Percentiles rank a stretch among this genome's conserved stretches.
Conservation (phyloP, 2,888 invertebrate species). For the Eupithecia inturbata region DNA sequence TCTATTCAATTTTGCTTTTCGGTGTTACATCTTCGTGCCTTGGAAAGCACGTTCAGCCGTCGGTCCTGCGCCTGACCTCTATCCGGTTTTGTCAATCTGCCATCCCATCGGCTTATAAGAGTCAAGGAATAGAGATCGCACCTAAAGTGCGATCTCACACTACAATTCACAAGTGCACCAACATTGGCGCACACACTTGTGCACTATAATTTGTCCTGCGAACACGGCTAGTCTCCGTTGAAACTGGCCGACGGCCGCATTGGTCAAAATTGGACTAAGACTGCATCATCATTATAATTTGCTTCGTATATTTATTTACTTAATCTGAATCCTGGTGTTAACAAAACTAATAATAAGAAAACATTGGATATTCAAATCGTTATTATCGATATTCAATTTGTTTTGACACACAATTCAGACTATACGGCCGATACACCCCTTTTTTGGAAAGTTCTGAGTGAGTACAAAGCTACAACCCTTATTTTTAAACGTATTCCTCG, state of each 20-base stretch:
- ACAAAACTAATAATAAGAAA: not conserved
- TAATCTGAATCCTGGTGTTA: not conserved
- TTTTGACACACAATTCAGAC: too few species aligned
- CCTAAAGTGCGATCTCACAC: too few species aligned
- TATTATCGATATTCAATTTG: too few species aligned
- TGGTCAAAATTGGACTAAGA: not conserved
- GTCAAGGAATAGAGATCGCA: not conserved
- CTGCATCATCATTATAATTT: not conserved
- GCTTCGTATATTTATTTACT: not conserved
- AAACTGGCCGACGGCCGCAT: not conserved
- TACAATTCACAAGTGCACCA: too few species aligned
- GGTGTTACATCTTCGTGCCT: not conserved
- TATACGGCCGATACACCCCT: too few species aligned
- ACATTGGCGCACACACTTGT: not conserved
- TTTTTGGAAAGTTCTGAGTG: too few species aligned
- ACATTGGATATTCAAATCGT: not conserved
- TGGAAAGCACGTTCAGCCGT: not conserved
- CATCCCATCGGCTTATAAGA: not conserved
- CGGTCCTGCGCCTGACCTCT: not conserved
- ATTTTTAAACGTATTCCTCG: too few species aligned
- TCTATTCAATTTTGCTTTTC: not conserved
- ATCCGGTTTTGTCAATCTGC: not conserved
- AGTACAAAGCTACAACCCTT: too few species aligned
- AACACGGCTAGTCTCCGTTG: not conserved
- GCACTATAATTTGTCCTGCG: not conserved